Percentiles rank a stretch among this genome's conserved stretches.
phyloP scores from a whole-genome alignment of 1,140 invertebrate species.

The Marisa cornuarietis region DNA sequence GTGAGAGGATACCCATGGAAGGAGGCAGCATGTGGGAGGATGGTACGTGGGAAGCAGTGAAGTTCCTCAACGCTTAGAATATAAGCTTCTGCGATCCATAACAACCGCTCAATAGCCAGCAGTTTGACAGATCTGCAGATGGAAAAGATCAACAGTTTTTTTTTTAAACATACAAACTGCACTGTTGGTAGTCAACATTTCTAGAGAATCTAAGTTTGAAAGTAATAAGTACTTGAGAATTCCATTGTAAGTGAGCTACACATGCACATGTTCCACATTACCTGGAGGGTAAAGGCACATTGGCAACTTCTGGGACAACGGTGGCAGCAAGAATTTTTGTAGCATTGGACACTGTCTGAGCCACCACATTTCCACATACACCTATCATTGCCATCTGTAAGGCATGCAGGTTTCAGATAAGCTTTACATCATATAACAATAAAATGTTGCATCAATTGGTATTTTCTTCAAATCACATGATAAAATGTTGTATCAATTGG shows the following conservation, averaged over 20 bases:
- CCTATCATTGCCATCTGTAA: conserved; percentile 61
- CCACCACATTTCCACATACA: conserved; percentile 63
- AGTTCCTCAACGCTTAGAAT: conserved; percentile 68
- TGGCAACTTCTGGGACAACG: conserved; percentile 64
- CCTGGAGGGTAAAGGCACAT: conserved; percentile 64
- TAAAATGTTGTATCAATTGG: too few relatives aligned
- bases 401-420: too few relatives aligned
- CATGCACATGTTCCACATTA: conserved; percentile 27
- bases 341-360: conserved; percentile 64
- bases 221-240: too few relatives aligned
- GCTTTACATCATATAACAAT: too few relatives aligned
- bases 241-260: conserved; percentile 13
- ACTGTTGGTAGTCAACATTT: too few relatives aligned
- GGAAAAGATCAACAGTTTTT: too few relatives aligned
- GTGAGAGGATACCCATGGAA: conserved; percentile 68
- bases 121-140: conserved; percentile 58
- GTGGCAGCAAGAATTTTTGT: conserved; percentile 67
- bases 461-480: too few relatives aligned
- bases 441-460: too few relatives aligned
- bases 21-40: conserved; percentile 69
- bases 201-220: too few relatives aligned
- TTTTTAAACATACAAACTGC: too few relatives aligned
- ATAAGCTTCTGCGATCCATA: conserved; percentile 69
- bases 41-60: conserved; percentile 64
- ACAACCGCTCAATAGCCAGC: conserved; percentile 67